phyloP scores from a whole-genome alignment of 2,797 vertebrate species.

The Coracias cyanogaster region DNA sequence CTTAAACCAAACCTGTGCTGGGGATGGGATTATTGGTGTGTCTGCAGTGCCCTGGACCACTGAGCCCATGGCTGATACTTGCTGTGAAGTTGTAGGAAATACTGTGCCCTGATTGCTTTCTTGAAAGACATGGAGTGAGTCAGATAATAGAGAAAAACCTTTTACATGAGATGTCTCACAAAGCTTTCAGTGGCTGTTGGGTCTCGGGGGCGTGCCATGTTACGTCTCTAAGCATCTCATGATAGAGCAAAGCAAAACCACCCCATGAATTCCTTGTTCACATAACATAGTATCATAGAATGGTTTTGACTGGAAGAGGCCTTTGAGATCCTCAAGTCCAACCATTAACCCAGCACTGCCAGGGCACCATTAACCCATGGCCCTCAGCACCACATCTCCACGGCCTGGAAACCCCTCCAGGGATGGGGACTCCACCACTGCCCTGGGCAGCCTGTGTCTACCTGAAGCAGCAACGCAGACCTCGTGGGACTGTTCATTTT shows the following conservation, averaged over 20 bases:
- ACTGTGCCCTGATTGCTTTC: background rate
- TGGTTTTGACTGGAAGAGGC: background rate
- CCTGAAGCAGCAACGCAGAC: background rate
- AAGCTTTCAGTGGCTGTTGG: background rate
- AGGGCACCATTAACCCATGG: background rate
- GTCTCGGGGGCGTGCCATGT: background rate
- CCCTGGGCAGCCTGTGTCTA: background rate
- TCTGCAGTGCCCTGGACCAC: background rate
- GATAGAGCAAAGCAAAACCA: background rate
- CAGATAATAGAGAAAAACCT: background rate
- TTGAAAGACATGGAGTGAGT: background rate
- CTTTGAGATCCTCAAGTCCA: background rate
- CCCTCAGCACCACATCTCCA: background rate
- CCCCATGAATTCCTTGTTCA: background rate
- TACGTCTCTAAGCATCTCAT: background rate
- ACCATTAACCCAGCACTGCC: background rate
- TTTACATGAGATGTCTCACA: background rate
- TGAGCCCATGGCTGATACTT: accelerated
- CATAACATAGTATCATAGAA: background rate
- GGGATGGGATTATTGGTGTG: background rate
- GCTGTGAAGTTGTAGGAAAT: background rate
- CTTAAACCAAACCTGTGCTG: background rate
- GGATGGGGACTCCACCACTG: background rate
- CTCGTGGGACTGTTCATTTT: background rate
- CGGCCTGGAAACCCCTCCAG: background rate